phyloP scores from a whole-genome alignment of 2,113 vertebrate species.

The Psilopogon haemacephalus region DNA sequence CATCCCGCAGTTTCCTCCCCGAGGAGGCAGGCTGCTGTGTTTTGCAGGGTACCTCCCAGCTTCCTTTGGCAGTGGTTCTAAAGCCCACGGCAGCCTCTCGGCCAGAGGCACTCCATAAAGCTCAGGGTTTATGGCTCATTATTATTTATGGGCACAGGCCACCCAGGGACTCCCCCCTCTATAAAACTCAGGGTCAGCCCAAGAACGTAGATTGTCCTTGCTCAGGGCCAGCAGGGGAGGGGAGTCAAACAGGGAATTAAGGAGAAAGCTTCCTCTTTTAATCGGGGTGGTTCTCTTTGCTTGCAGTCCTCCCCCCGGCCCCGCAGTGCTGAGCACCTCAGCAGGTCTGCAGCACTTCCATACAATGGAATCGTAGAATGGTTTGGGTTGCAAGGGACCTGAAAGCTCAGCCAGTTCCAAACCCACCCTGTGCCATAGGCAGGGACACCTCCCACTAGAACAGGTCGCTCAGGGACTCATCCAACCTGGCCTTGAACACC shows the following conservation, averaged over 20 bases:
- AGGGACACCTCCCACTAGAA: too few relatives aligned
- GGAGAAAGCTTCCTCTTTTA: not conserved
- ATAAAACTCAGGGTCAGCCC: not conserved
- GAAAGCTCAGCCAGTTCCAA: too few relatives aligned
- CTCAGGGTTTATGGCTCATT: not conserved
- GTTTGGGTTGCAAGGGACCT: too few relatives aligned
- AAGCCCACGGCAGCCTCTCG: not conserved
- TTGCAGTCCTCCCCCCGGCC: not conserved
- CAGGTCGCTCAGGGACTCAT: too few relatives aligned
- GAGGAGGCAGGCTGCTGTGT: not conserved
- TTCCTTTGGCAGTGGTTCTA: not conserved
- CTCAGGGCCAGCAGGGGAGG: not conserved
- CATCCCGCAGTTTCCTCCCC: not conserved
- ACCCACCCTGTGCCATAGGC: too few relatives aligned
- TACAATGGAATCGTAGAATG: too few relatives aligned
- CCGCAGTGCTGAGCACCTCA: not conserved
- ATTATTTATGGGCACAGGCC: not conserved
- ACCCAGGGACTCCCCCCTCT: not conserved
- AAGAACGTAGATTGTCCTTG: not conserved
- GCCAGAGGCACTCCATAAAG: not conserved
- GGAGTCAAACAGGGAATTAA: not conserved
- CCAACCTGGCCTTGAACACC: too few relatives aligned
- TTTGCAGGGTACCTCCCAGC: rapidly evolving
- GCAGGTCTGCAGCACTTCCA: not conserved
- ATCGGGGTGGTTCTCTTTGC: not conserved